Evolutionary conservation across 2,797 vertebrate genomes (phyloP).

Genomic region (Falco cherrug): DNA sequence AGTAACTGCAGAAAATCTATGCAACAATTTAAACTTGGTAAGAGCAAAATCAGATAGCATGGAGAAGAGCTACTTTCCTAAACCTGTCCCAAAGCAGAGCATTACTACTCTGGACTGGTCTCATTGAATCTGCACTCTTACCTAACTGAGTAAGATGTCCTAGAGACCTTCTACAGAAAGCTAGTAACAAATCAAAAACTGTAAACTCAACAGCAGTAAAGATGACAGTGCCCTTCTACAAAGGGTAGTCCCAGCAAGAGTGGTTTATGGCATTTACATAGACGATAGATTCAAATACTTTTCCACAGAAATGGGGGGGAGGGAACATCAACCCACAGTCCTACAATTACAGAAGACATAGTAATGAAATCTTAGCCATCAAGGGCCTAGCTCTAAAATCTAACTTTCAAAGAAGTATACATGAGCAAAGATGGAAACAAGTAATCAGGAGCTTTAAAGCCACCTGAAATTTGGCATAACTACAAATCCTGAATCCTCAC

Average conservation of each 20-base stretch:
- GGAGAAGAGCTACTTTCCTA: not conserved
- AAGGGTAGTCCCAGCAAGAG: not conserved
- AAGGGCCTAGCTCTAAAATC: not conserved
- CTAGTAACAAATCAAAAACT: not conserved
- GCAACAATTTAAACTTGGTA: not conserved
- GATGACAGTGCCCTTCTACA: not conserved
- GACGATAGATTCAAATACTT: not conserved
- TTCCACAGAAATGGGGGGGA: not conserved
- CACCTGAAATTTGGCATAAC: not conserved
- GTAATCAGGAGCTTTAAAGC: not conserved
- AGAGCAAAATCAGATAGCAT: not conserved
- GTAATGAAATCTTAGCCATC: not conserved
- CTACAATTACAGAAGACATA: not conserved
- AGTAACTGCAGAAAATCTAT: not conserved
- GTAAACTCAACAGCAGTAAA: not conserved
- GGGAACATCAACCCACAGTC: not conserved
- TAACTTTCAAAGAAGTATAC: not conserved
- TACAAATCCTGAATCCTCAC: not conserved
- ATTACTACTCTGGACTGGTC: too few species aligned
- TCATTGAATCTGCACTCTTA: too few species aligned
- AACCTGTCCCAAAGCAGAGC: not conserved
- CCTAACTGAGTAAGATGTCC: too few species aligned
- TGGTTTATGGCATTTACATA: not conserved
- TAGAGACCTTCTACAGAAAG: not conserved
- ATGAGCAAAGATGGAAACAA: not conserved